These are phyloP conservation scores for Dolomedes plantarius DNA, from an alignment of 2,888 invertebrate species.

Conservation along the genomic window DNA sequence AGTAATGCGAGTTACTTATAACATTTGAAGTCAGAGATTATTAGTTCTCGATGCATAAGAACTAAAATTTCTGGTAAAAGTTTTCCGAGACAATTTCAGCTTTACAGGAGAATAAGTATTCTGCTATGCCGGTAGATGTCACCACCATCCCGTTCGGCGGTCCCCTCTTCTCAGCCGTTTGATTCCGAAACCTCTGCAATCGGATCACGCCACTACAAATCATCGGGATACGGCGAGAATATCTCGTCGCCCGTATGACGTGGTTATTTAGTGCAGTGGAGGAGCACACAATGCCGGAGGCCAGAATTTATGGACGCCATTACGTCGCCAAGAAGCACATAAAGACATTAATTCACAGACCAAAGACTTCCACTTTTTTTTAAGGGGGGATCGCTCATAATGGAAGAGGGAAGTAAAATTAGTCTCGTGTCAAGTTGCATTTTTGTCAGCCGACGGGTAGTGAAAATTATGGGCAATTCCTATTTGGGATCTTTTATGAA, in stretches of 20 bases:
- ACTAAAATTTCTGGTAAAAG: too few relatives aligned
- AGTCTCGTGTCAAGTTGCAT: slow-evolving; percentile 30
- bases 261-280: slow-evolving; percentile 35
- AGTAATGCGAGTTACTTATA: too few relatives aligned
- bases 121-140: slow-evolving; percentile 36
- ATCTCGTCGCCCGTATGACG: slow-evolving; percentile 21
- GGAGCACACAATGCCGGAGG: slow-evolving; percentile 38
- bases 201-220: slow-evolving; percentile 39
- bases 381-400: slow-evolving; percentile 15
- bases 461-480: not conserved
- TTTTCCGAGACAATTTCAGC: too few relatives aligned
- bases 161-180: slow-evolving; percentile 1
- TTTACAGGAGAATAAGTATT: too few relatives aligned
- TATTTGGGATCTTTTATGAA: not conserved
- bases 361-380: not conserved
- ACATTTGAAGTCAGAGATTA: too few relatives aligned
- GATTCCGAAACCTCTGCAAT: slow-evolving; percentile 39
- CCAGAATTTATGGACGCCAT: slow-evolving; percentile 51
- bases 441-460: not conserved
- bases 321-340: slow-evolving; percentile 56
- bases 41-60: too few relatives aligned
- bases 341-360: slow-evolving; percentile 57
- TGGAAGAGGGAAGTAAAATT: slow-evolving; percentile 38
- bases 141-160: not conserved
- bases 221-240: slow-evolving; percentile 32